Base-by-base conservation (phyloP, 1,140 invertebrate species). In the Babylonia areolata region DNA sequence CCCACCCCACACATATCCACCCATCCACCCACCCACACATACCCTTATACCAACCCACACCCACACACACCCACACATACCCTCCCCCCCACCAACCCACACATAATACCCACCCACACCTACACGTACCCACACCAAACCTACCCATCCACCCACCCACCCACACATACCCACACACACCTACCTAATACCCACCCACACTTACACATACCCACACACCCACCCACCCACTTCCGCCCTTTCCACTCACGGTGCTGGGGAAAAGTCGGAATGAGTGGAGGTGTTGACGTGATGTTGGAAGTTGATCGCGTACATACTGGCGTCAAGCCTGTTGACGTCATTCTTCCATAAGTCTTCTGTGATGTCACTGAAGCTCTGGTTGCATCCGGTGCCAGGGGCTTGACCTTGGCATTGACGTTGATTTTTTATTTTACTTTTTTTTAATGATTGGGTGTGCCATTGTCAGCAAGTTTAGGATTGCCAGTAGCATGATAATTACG, bases 271-370 rank as follows among this genome's bases (percentile, higher is more conserved):
- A 15, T 35, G 86, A 64, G 79, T 83, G 12, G n/a, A 46, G 0
- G 79, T 51, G 17, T n/a, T 85, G 31, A 84, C 85, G 28, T 85
- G 80, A n/a, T 42, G 71, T 78, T 89, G 88, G 58, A 77, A 78
- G 69, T 89, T 87, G 40, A 85, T 37, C 28, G 46, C 58, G 23
- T 87, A 86, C 40, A 87, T 81, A 33, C 85, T 81, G 0, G 77
- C 31, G 39, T 79, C 46, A 37, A 86, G n/a, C 58, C 85, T 84
- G 71, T 89, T 86, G 23, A 89, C 75, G 79, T 89, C 88, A 85
- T 75, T 87, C 31, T 81, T 31, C 88, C 88, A 89, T 33, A 89
- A 46, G 35, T 84, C 79, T 58, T 87, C 84, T 33, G 85, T 87
- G 64, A 84, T 69, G 64, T 84, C 82, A 84, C 28, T 31, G 23